Conservation (phyloP, 2,797 vertebrate species). For the Centroberyx gerrardi region DNA sequence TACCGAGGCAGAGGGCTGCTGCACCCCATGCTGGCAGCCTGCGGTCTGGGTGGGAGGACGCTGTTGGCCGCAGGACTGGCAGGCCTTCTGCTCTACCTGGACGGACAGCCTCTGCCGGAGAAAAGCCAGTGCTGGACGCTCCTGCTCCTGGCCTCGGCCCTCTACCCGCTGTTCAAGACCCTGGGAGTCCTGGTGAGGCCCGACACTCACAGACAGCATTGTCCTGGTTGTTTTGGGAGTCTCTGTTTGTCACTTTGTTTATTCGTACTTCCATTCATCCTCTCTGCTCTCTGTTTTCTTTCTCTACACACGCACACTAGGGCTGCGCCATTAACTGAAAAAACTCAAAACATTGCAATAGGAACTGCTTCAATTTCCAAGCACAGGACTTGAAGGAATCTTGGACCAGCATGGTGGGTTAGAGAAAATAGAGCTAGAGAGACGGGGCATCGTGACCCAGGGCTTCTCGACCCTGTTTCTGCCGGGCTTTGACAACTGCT, state of each 20-base stretch:
- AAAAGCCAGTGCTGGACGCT: constrained; percentile 37
- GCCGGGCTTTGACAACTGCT: too few species aligned
- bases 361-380: too few species aligned
- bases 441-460: too few species aligned
- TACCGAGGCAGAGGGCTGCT: constrained; percentile 40
- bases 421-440: too few species aligned
- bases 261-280: too few species aligned
- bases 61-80: constrained; percentile 52
- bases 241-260: background rate
- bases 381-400: too few species aligned
- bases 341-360: too few species aligned
- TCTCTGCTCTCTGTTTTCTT: background rate
- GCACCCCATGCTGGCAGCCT: constrained; percentile 54
- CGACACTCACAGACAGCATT: background rate
- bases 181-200: constrained; percentile 72
- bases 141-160: constrained; percentile 36
- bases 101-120: constrained; percentile 17
- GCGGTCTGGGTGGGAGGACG: constrained; percentile 50
- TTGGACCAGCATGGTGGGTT: too few species aligned
- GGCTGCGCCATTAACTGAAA: too few species aligned
- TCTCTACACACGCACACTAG: background rate
- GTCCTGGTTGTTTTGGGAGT: background rate
- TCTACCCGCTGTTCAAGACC: constrained; percentile 63
- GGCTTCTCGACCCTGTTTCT: too few species aligned
- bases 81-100: constrained; percentile 50